A percentile compares a stretch with the other conserved stretches of the same genome.
Conservation (phyloP, 2,113 vertebrate genomes). For the Sinosuthora webbiana region DNA sequence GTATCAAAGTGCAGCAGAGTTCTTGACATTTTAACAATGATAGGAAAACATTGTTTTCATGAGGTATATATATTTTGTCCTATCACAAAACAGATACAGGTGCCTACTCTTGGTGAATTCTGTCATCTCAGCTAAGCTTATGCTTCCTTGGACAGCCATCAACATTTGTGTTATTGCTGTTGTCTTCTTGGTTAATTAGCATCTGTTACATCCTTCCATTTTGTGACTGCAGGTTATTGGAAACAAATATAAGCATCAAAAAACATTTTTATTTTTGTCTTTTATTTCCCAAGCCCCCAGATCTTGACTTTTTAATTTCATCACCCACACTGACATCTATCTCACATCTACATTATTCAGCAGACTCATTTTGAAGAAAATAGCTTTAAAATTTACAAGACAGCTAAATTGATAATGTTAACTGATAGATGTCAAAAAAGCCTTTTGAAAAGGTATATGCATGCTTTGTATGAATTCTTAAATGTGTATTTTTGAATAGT, state of each 20-base stretch:
- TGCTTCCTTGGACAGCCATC: not conserved
- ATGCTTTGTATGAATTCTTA: not conserved
- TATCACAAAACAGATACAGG: not conserved
- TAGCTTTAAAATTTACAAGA: not conserved
- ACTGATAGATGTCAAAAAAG: not conserved
- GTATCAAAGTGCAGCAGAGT: not conserved
- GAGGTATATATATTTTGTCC: not conserved
- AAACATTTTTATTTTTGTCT: not conserved
- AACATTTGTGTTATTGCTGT: not conserved
- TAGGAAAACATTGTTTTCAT: not conserved
- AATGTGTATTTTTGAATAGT: not conserved
- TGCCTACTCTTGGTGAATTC: not conserved
- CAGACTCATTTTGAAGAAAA: not conserved
- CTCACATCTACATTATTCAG: not conserved
- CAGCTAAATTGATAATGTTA: not conserved
- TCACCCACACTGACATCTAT: not conserved
- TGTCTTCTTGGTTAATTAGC: not conserved
- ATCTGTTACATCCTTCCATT: not conserved
- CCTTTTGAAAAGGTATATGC: not conserved
- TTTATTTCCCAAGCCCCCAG: not conserved
- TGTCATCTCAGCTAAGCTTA: not conserved
- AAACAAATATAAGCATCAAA: not conserved
- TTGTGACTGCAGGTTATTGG: not conserved
- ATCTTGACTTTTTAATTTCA: not conserved
- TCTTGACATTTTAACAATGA: not conserved